Evolutionary conservation across 64 coral and sea anemone species (phyloP).

Genomic region (Montipora sp.): DNA sequence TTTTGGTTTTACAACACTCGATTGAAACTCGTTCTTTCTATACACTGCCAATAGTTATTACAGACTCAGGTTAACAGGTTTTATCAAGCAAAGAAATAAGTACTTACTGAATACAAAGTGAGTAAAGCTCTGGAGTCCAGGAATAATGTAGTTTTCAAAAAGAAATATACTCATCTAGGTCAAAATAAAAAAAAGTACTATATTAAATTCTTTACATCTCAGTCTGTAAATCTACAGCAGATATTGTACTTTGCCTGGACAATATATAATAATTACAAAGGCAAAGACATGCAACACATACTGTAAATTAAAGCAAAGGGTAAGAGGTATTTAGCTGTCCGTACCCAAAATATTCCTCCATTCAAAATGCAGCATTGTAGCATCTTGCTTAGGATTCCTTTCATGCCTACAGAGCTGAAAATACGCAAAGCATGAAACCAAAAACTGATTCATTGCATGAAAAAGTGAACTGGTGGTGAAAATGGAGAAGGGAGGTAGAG

Average conservation of each 20-base stretch:
- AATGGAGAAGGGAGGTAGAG: too few relatives aligned
- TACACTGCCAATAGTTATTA: too few relatives aligned
- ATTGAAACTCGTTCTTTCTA: too few relatives aligned
- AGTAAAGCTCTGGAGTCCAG: constrained; percentile 75
- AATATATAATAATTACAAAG: too few relatives aligned
- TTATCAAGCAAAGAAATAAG: background rate
- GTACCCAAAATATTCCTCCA: constrained; percentile 99
- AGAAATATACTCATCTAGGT: constrained; percentile 94
- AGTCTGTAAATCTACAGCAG: too few relatives aligned
- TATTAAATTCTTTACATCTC: background rate
- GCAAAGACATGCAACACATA: too few relatives aligned
- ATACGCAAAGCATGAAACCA: background rate
- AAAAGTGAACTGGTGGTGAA: too few relatives aligned
- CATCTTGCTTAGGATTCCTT: constrained; percentile 88
- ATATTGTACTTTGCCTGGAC: too few relatives aligned
- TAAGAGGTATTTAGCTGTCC: background rate
- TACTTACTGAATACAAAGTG: constrained; percentile 90
- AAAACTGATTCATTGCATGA: background rate
- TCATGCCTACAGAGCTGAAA: constrained; percentile 27
- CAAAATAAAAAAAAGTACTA: background rate
- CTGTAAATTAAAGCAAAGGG: too few relatives aligned
- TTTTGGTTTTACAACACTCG: too few relatives aligned
- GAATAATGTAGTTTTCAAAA: constrained; percentile 94
- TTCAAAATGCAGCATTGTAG: constrained; percentile 92
- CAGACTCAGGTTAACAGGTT: too few relatives aligned